A percentile compares a stretch with the other conserved stretches of the same genome.
phyloP scores from a whole-genome alignment of 2,888 invertebrate genomes.

The Eristalis pertinax region DNA sequence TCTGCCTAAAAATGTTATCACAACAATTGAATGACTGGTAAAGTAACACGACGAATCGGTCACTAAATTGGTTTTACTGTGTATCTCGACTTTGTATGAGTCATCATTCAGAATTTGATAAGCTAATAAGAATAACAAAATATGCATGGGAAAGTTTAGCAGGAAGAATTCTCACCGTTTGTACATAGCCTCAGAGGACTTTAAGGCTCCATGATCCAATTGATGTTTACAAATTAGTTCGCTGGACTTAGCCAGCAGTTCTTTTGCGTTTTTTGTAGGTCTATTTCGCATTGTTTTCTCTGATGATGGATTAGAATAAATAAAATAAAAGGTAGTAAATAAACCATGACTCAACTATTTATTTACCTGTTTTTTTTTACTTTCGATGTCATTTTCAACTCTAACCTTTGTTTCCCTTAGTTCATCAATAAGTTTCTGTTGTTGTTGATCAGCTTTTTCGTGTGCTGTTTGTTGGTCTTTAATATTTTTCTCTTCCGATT shows the following conservation, averaged over 20 bases:
- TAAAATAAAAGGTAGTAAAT: not conserved
- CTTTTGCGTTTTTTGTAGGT: slow-evolving; percentile 83
- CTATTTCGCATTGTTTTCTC: slow-evolving; percentile 82
- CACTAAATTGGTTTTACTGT: too few relatives aligned
- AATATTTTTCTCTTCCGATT: slow-evolving; percentile 76
- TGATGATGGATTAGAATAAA: not conserved
- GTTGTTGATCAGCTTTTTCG: slow-evolving; percentile 79
- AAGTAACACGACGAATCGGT: too few relatives aligned
- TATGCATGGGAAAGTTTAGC: too few relatives aligned
- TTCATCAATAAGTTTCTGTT: slow-evolving; percentile 84
- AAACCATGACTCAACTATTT: not conserved
- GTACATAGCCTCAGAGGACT: slow-evolving; percentile 80
- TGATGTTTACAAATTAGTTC: slow-evolving; percentile 87
- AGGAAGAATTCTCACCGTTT: slow-evolving; percentile 75
- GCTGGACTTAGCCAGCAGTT: slow-evolving; percentile 84
- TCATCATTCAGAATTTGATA: too few relatives aligned
- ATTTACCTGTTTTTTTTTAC: slow-evolving; percentile 82
- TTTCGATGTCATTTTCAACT: slow-evolving; percentile 85
- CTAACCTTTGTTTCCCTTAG: slow-evolving; percentile 83
- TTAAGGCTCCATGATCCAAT: slow-evolving; percentile 81
- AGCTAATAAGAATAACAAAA: too few relatives aligned
- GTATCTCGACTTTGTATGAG: too few relatives aligned
- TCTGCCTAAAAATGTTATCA: too few relatives aligned
- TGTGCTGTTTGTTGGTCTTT: slow-evolving; percentile 74
- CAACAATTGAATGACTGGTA: too few relatives aligned